Evolutionary conservation across 2,113 vertebrate species (phyloP).

Genomic region (Cheilinus undulatus): DNA sequence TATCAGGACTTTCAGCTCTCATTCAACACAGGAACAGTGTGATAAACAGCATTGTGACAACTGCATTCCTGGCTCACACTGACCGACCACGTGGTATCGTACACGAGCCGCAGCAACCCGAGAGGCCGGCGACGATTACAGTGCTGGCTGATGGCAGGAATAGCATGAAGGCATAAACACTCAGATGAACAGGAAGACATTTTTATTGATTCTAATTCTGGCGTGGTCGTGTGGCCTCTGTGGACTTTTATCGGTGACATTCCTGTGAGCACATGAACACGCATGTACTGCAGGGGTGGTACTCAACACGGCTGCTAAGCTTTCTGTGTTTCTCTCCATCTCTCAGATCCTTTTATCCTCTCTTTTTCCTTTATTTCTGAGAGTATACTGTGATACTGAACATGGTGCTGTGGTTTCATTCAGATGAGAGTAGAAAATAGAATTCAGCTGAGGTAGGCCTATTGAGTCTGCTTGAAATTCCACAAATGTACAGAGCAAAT

Average conservation of each 20-base stretch:
- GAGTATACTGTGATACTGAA: background rate
- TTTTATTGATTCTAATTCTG: constrained; percentile 23
- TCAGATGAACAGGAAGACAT: background rate
- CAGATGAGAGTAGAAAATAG: background rate
- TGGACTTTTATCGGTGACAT: constrained; percentile 1
- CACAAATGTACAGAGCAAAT: too few relatives aligned
- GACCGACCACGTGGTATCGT: background rate
- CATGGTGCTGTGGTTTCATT: too few relatives aligned
- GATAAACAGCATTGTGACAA: constrained; percentile 12
- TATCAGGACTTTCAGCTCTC: background rate
- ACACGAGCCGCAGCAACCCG: constrained; percentile 1
- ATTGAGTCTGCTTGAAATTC: too few relatives aligned
- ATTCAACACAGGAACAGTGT: background rate
- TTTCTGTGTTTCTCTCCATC: too few relatives aligned
- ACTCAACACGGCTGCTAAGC: background rate
- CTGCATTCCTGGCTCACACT: constrained; percentile 18
- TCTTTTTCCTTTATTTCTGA: background rate
- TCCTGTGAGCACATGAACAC: constrained; percentile 9
- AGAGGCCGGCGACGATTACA: background rate
- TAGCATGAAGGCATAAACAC: background rate
- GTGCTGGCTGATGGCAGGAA: background rate
- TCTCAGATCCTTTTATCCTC: too few relatives aligned
- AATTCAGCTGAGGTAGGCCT: too few relatives aligned
- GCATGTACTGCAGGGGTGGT: background rate
- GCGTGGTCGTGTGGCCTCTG: background rate